Conservation (phyloP, 2,113 vertebrate species). For the Phasianus colchicus region DNA sequence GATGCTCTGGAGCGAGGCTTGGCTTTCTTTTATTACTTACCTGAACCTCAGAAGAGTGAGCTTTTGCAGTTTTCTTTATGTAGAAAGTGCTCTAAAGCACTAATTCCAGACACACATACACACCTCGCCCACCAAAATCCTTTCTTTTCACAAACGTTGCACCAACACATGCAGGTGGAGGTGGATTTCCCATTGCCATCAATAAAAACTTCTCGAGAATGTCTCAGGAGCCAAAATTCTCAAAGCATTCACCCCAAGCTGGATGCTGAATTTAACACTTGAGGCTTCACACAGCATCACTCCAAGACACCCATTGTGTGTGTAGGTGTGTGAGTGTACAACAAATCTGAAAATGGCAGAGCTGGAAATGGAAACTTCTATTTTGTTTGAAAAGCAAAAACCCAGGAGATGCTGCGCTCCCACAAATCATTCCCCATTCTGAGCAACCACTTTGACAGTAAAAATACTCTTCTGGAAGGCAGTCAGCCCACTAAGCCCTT, state of each 20-base stretch:
- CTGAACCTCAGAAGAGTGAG: background rate
- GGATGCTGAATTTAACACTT: background rate
- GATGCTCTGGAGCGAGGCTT: background rate
- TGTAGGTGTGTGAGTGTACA: accelerated
- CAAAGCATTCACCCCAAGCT: background rate
- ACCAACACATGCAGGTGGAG: background rate
- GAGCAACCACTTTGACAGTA: background rate
- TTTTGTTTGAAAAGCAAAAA: background rate
- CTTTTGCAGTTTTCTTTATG: background rate
- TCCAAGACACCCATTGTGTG: accelerated
- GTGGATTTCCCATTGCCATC: background rate
- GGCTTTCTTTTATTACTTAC: background rate
- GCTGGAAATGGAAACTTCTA: background rate
- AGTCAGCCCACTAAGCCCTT: background rate
- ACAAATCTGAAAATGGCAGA: background rate
- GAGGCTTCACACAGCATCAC: background rate
- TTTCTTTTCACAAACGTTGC: background rate
- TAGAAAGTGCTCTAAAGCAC: background rate
- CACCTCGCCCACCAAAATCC: background rate
- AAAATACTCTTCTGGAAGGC: background rate
- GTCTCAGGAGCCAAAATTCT: background rate
- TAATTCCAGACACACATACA: background rate
- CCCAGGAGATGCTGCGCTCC: background rate
- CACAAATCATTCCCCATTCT: background rate
- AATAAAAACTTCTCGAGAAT: background rate